Evolutionary conservation across 2,888 invertebrate species (phyloP).

Genomic region (Tethea ocularis): DNA sequence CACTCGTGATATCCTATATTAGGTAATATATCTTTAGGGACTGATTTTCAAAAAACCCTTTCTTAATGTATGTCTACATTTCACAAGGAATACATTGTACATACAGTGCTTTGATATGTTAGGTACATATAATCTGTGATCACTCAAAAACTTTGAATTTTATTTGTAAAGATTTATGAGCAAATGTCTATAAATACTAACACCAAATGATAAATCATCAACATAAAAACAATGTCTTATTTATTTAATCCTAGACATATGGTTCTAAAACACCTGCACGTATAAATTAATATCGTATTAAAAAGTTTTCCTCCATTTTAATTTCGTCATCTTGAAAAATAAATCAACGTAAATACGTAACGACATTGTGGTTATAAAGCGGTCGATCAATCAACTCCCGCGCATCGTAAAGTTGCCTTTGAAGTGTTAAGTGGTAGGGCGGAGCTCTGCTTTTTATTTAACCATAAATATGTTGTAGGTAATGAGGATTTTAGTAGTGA

Average conservation of each 20-base stretch:
- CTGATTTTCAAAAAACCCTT: too few relatives aligned
- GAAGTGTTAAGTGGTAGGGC: conserved; percentile 14
- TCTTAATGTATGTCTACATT: too few relatives aligned
- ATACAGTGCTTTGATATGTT: too few relatives aligned
- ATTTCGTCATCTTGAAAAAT: conserved; percentile 27
- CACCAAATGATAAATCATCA: not conserved
- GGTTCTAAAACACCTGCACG: conserved; percentile 8
- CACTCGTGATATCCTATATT: too few relatives aligned
- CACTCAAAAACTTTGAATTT: too few relatives aligned
- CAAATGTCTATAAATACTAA: too few relatives aligned
- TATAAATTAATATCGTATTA: not conserved
- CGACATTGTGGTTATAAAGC: conserved; percentile 23
- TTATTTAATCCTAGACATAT: not conserved
- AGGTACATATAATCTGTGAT: too few relatives aligned
- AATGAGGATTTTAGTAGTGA: not conserved
- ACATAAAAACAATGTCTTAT: not conserved
- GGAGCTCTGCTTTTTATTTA: conserved; percentile 1
- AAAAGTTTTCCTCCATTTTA: conserved; percentile 5
- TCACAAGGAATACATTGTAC: too few relatives aligned
- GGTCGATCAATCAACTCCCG: conserved; percentile 30
- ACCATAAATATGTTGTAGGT: conserved; percentile 1
- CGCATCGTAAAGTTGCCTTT: conserved; percentile 25
- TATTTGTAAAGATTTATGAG: too few relatives aligned
- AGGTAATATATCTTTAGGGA: too few relatives aligned
- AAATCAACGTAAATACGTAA: conserved; percentile 25